phyloP scores from a whole-genome alignment of 2,113 vertebrate species.

The Pseudolaguvia tuberculata region DNA sequence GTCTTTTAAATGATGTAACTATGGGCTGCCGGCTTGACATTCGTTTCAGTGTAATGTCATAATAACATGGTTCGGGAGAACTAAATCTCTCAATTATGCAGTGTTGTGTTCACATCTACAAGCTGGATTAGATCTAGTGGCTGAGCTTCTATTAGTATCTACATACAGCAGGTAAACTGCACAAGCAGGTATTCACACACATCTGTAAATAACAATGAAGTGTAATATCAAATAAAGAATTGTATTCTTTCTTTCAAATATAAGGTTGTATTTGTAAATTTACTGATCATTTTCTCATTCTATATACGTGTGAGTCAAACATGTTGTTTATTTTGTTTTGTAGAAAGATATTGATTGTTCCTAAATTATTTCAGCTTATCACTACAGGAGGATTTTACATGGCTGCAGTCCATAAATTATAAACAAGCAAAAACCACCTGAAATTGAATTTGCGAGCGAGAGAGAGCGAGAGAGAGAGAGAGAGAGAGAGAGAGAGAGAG shows the following conservation, averaged over 20 bases:
- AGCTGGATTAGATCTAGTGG: constrained; percentile 5
- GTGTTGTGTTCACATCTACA: background rate
- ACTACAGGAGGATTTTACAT: constrained; percentile 12
- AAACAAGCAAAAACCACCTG: constrained; percentile 57
- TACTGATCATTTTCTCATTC: too few relatives aligned
- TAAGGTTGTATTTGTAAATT: background rate
- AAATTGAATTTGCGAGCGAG: constrained; percentile 69
- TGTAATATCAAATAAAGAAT: background rate
- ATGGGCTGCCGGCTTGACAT: constrained; percentile 2
- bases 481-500: too few relatives aligned
- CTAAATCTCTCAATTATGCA: constrained; percentile 21
- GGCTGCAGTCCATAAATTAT: background rate
- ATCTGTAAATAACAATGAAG: background rate
- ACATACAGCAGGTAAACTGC: background rate
- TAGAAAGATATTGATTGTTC: background rate
- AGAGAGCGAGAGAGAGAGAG: too few relatives aligned
- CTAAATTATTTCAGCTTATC: constrained; percentile 7
- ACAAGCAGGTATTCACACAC: background rate
- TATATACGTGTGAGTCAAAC: too few relatives aligned
- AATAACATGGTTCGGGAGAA: constrained; percentile 25
- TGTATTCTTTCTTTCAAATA: background rate
- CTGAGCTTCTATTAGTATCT: background rate
- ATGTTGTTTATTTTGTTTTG: too few relatives aligned
- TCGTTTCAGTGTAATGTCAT: constrained; percentile 17
- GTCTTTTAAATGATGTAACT: constrained; percentile 5